phyloP scores from a whole-genome alignment of 2,113 vertebrate species.

The Saguinus midas region DNA sequence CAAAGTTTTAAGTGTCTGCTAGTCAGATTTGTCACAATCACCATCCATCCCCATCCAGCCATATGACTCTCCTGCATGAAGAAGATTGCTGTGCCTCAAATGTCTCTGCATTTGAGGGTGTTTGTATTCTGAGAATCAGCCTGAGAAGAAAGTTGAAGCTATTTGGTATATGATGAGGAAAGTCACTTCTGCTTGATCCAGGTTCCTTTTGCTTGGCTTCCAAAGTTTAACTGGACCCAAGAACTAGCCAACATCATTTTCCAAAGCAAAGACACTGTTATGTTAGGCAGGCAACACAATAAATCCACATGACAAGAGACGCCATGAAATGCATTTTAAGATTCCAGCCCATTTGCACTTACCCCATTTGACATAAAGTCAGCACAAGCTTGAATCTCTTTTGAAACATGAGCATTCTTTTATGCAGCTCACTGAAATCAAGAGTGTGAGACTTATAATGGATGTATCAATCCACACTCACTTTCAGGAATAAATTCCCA shows the following conservation, averaged over 20 bases:
- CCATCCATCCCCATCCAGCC: not conserved
- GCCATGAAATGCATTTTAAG: conserved; percentile 65
- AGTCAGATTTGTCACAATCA: not conserved
- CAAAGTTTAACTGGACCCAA: not conserved
- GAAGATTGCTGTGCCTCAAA: conserved; percentile 14
- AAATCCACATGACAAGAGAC: conserved; percentile 64
- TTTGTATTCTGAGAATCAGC: conserved; percentile 21
- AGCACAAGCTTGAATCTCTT: conserved; percentile 52
- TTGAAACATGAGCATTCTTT: conserved; percentile 56
- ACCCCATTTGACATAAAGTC: conserved; percentile 60
- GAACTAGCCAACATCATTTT: conserved; percentile 46
- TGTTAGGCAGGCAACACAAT: conserved; percentile 25
- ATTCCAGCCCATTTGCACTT: conserved; percentile 63
- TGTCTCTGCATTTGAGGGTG: not conserved
- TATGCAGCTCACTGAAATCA: conserved; percentile 57
- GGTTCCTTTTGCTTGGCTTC: not conserved
- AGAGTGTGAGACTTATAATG: conserved; percentile 51
- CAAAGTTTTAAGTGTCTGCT: not conserved
- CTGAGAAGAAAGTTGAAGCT: not conserved
- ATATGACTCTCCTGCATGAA: not conserved
- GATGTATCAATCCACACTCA: conserved; percentile 8
- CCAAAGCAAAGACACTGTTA: conserved; percentile 41
- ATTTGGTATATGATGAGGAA: conserved; percentile 31
- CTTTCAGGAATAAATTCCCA: conserved; percentile 54
- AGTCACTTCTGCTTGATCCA: conserved; percentile 68